These are phyloP conservation scores for Ptyas mucosa DNA, from an alignment of 2,113 vertebrate genomes.

Conservation along the genomic window DNA sequence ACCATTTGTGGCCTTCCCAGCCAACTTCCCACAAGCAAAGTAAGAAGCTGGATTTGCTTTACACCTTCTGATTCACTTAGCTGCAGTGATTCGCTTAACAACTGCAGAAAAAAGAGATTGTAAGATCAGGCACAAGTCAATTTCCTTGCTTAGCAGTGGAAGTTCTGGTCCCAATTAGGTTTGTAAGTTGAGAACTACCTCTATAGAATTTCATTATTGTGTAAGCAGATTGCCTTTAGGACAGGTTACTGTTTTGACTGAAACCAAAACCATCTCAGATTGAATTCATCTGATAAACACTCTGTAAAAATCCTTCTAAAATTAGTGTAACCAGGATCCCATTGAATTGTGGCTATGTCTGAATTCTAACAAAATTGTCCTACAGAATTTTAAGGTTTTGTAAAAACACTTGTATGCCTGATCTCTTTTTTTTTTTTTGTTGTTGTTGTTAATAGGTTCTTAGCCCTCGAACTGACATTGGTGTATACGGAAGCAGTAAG, in stretches of 20 bases:
- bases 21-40: neutral
- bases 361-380: neutral
- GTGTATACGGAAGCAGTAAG: conserved; percentile 92
- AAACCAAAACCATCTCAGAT: neutral
- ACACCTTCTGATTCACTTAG: neutral
- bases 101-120: neutral
- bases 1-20: neutral
- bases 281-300: neutral
- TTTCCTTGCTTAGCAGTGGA: neutral
- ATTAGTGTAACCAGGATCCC: neutral
- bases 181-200: neutral
- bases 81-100: neutral
- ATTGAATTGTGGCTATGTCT: neutral
- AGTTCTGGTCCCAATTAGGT: neutral
- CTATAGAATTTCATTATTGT: neutral
- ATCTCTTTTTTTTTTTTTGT: neutral
- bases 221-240: neutral
- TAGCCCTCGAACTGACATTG: conserved; percentile 92
- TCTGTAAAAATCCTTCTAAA: neutral
- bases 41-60: neutral
- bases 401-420: neutral
- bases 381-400: neutral
- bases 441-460: conserved; percentile 76
- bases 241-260: neutral
- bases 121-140: neutral